Evolutionary conservation across 2,113 vertebrate species (phyloP).

Genomic region (Megaleporinus macrocephalus): DNA sequence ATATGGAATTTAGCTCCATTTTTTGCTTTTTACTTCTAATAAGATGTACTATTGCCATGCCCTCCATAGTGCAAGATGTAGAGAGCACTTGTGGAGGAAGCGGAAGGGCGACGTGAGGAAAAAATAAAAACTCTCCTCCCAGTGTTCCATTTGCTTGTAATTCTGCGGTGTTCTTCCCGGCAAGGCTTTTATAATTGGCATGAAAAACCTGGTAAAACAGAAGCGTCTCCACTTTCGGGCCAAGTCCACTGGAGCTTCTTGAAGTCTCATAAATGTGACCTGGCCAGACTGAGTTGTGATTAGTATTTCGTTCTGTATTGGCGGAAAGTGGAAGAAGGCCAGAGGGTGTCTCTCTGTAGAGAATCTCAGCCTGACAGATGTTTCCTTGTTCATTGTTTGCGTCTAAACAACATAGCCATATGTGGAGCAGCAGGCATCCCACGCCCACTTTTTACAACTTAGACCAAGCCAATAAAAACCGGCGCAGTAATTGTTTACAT

Average conservation of each 20-base stretch:
- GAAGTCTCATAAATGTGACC: slow-evolving; percentile 8
- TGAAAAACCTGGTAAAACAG: neutral
- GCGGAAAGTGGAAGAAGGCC: slow-evolving; percentile 48
- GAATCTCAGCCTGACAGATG: slow-evolving; percentile 66
- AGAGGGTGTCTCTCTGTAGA: slow-evolving; percentile 56
- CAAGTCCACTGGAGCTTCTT: slow-evolving; percentile 9
- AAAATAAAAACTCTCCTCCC: neutral
- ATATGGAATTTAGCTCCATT: no score
- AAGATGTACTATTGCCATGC: no score
- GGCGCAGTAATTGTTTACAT: no score
- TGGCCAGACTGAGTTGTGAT: slow-evolving; percentile 2
- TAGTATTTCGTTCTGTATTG: slow-evolving; percentile 16
- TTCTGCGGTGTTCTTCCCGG: neutral
- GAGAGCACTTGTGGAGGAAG: neutral
- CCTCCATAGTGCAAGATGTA: no score
- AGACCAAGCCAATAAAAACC: slow-evolving; percentile 12
- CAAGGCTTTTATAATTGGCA: neutral
- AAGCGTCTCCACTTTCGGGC: neutral
- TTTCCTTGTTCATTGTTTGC: slow-evolving; percentile 77
- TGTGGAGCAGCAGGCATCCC: slow-evolving; percentile 59
- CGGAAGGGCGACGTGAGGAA: no score
- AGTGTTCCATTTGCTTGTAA: neutral
- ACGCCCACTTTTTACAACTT: slow-evolving; percentile 23
- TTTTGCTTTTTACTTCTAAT: no score
- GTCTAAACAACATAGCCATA: slow-evolving; percentile 67